Base-by-base conservation (phyloP, 1,140 invertebrate species). In the Telenomus remus region DNA sequence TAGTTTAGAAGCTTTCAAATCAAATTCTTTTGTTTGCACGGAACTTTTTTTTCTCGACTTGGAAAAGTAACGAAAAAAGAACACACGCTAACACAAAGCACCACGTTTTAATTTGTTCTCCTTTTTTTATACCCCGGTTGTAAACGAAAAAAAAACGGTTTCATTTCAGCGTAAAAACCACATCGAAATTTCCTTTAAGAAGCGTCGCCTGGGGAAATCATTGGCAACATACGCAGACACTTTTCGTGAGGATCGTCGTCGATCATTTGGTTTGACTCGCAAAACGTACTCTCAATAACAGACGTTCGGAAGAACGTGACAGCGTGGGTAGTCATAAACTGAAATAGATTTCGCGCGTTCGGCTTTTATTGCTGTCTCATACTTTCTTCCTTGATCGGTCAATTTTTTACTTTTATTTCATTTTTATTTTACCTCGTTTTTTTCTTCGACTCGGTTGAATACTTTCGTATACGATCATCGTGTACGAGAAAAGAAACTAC, bases 301-400 rank as follows among this genome's bases (percentile, higher is more conserved):
- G 57, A 54, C 44, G 39, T 59, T 63, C 39, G n/a, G 14, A 15
- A 7, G 55, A 19, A 44, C 55, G 50, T 64, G 59, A 50, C 53
- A 46, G 14, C 27, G 16, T 51, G 63, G 46, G 39, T 57, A 61
- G n/a, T 56, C 56, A 66, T 71, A 71, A 71, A 76, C 55, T 53
- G 46, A 66, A 71, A 76, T 71, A 71, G 74, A 76, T 71, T 76
- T 66, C 43, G 50, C 50, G 47, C 61, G 55, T 27, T 51, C 64
- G 47, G 43, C n/a, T 70, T 76, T 70, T 70, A 76, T 65, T 51
- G 50, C 55, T 37, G 16, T 43, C 59, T 64, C 64, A 27, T 57
- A 59, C 53, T 51, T 59, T 53, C n/a, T 37, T 44, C 11, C 27
- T 50, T 4, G 33, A 60, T 50, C 39, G 27, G 5, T 44, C 14